A percentile compares a stretch with the other conserved stretches of the same genome.
Evolutionary conservation across 2,888 invertebrate species (phyloP).

Genomic region (Campoplex capitator): DNA sequence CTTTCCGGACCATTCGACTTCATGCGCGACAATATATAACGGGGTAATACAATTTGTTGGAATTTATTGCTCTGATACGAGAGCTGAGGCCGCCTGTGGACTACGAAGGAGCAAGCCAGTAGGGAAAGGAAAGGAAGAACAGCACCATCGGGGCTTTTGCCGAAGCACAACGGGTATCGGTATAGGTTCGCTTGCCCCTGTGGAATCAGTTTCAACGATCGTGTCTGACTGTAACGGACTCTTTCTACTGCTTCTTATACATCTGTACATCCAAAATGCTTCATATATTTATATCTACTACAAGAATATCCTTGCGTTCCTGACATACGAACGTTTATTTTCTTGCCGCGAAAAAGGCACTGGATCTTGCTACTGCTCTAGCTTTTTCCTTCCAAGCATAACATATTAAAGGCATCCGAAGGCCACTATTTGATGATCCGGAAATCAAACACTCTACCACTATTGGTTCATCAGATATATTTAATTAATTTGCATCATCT

Average conservation of each 20-base stretch:
- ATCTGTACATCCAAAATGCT: constrained; percentile 14
- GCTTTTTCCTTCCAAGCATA: not conserved
- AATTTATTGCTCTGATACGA: constrained; percentile 79
- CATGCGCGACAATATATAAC: constrained; percentile 79
- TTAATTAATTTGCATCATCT: too few relatives aligned
- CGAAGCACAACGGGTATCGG: constrained; percentile 22
- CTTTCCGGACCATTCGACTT: constrained; percentile 75
- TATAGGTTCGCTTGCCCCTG: constrained; percentile 23
- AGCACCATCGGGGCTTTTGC: constrained; percentile 50
- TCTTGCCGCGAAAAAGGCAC: not conserved
- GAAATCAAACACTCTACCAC: not conserved
- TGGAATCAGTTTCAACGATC: constrained; percentile 76
- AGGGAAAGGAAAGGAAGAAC: constrained; percentile 21
- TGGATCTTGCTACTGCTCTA: not conserved
- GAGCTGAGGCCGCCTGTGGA: constrained; percentile 45
- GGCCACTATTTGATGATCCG: not conserved
- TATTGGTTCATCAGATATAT: constrained; percentile 8
- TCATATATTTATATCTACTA: constrained; percentile 14
- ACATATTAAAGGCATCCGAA: not conserved
- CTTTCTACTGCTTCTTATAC: constrained; percentile 61
- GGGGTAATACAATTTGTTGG: constrained; percentile 80
- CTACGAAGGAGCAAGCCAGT: constrained; percentile 36
- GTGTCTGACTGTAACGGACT: constrained; percentile 67
- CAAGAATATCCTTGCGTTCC: constrained; percentile 7
- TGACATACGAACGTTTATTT: constrained; percentile 15